Evolutionary conservation across 2,888 invertebrate genomes (phyloP), one percentile per base, ranked within the genome.

Genomic region (Ochropacha duplaris): DNA sequence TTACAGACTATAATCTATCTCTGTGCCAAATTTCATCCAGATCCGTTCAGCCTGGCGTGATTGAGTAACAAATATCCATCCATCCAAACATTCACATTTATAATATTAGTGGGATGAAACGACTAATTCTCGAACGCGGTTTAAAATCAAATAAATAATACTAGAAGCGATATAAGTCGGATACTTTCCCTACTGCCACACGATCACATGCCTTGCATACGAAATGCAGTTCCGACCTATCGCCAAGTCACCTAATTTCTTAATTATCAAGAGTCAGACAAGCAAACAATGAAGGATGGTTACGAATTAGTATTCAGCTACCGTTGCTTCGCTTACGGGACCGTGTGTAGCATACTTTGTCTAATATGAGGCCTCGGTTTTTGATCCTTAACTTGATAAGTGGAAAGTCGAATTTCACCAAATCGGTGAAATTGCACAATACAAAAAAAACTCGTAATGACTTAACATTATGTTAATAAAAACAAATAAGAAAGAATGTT

Each of bases 401-500:
- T 86, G 77, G 90, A 90, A 91, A 91, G 89, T 90, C 67, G 61
- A 79, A 80, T 84, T 87, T 87, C 84, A 84, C 83, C 74, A 58
- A 80, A 82, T 78, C 72, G 65, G 59, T 63, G 66, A 72, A 76
- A 76, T 69, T 52, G 16, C 19, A 22, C 22, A 31, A 52, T 28
- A 24, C 12, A 11, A 9, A 16, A 26, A 50, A 26, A 14, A 4
- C 34, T 34, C 19, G 12, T 52, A 19, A 44, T 44, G 16, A 19
- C n/a, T 22, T 31, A 34, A 52, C 31, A 19, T 19, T 31, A 22
- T 9, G 31, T 31, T 16, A 31, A 2, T 31, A 44, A 9, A 44
- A 16, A 19, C 44, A 44, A 44, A 9, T 44, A 19, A 8, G 31
- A 3, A 19, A 8, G 31, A 3, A 12, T 31, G 1, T 31, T 44